phyloP scores from a whole-genome alignment of 2,888 invertebrate species.

The Cordilura impudica region DNA sequence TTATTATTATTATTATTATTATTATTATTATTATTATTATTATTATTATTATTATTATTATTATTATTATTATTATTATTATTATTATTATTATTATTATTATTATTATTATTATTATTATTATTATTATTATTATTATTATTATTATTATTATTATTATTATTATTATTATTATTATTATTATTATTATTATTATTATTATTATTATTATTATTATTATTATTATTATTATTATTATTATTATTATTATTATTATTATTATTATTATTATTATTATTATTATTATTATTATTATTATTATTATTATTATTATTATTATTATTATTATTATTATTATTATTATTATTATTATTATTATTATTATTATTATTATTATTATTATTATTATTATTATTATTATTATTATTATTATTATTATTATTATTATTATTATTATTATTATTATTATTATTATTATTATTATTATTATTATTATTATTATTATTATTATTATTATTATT shows the following conservation, averaged over 20 bases:
- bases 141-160: constrained; percentile 10
- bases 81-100: constrained; percentile 10
- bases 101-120: constrained; percentile 10
- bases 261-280: constrained; percentile 10
- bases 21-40: constrained; percentile 10
- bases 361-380: constrained; percentile 10
- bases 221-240: constrained; percentile 10
- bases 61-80: constrained; percentile 10
- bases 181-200: constrained; percentile 10
- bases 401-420: constrained; percentile 10
- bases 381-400: constrained; percentile 10
- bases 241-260: constrained; percentile 10
- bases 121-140: constrained; percentile 10
- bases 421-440: constrained; percentile 10
- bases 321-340: constrained; percentile 10
- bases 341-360: constrained; percentile 10
- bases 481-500: constrained; percentile 10
- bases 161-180: constrained; percentile 10
- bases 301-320: constrained; percentile 10
- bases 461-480: constrained; percentile 10
- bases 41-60: constrained; percentile 10
- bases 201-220: constrained; percentile 10
- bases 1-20: constrained; percentile 10
- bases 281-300: constrained; percentile 10
- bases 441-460: constrained; percentile 10